A percentile compares a stretch with the other conserved stretches of the same genome.
Evolutionary conservation across 2,113 vertebrate species (phyloP).

Genomic region (Catharus bicknelli): DNA sequence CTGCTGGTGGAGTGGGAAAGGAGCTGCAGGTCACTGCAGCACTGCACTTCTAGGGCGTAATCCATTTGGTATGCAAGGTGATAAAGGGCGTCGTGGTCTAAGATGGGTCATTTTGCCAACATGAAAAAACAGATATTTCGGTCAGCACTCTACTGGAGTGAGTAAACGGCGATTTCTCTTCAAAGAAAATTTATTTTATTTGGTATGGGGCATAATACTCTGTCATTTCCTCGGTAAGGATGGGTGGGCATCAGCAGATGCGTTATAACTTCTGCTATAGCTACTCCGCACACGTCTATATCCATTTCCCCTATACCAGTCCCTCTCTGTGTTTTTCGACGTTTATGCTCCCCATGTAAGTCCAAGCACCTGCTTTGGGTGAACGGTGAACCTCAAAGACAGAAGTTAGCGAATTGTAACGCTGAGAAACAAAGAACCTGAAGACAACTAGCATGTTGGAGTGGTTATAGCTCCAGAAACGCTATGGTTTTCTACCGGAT

Average conservation of each 20-base stretch:
- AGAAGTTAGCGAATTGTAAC: neutral
- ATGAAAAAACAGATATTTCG: neutral
- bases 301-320: neutral
- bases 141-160: neutral
- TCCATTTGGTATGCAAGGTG: neutral
- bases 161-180: neutral
- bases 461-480: constrained; percentile 34
- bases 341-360: constrained; percentile 1
- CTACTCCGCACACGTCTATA: neutral
- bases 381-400: neutral
- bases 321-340: neutral
- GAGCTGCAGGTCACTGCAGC: rapidly evolving
- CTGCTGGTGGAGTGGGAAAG: neutral
- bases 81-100: neutral
- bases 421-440: neutral
- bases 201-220: neutral
- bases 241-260: neutral
- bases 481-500: neutral
- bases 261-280: neutral
- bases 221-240: neutral
- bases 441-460: neutral
- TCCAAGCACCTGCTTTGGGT: neutral
- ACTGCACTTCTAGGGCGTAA: rapidly evolving
- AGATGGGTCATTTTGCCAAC: rapidly evolving
- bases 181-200: neutral